Percentiles rank a stretch among this genome's conserved stretches.
These are phyloP conservation scores for Tinea semifulvella DNA, from an alignment of 2,888 invertebrate genomes.

Conservation along the genomic window DNA sequence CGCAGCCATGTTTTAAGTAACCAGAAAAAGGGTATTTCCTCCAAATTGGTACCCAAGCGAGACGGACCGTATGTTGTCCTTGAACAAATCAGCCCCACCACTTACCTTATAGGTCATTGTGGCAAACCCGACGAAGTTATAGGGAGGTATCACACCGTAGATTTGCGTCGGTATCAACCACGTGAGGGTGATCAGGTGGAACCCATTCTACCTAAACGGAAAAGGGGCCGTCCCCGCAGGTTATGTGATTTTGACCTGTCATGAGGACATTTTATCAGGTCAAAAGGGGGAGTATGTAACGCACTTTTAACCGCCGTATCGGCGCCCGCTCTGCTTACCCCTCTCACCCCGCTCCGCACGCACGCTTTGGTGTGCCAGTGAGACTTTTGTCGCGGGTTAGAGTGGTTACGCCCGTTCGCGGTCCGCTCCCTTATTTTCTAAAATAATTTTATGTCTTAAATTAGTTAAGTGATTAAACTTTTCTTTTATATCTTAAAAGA, in stretches of 20 bases:
- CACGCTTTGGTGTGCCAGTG: too few relatives aligned
- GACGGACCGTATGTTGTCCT: constrained; percentile 13
- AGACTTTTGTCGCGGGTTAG: too few relatives aligned
- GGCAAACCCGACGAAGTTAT: not conserved
- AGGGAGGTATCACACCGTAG: constrained; percentile 9
- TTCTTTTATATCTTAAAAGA: too few relatives aligned
- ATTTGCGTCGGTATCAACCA: not conserved
- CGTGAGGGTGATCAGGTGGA: too few relatives aligned
- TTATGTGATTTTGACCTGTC: too few relatives aligned
- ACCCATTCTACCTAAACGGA: constrained; percentile 1
- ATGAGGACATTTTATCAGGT: too few relatives aligned
- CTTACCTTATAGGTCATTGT: not conserved
- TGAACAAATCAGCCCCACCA: constrained; percentile 3
- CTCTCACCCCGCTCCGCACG: too few relatives aligned
- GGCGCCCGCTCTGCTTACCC: too few relatives aligned
- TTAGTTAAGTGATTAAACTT: too few relatives aligned
- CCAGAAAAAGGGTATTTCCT: not conserved
- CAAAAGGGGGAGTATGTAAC: not conserved
- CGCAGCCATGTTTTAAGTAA: not conserved
- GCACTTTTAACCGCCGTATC: not conserved
- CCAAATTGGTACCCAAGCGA: constrained; percentile 12
- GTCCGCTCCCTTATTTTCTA: too few relatives aligned
- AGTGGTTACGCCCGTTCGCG: too few relatives aligned
- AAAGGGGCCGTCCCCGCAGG: constrained; percentile 14
- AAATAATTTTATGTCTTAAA: too few relatives aligned